Conservation (phyloP, 2,113 vertebrate species). For the Burhinus bistriatus region DNA sequence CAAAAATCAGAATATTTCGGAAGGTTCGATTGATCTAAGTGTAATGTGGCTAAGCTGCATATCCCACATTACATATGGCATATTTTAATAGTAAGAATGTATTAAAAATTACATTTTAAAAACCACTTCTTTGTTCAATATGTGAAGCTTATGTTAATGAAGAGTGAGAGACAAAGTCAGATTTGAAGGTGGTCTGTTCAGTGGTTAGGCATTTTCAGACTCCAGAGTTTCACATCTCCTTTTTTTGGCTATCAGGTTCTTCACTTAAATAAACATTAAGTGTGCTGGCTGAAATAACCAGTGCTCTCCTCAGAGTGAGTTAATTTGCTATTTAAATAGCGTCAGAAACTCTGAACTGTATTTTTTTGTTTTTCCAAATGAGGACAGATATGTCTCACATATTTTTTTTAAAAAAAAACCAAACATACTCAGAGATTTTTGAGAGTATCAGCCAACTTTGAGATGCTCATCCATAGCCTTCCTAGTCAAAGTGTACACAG, state of each 20-base stretch:
- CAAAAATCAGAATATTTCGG: constrained; percentile 17
- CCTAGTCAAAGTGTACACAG: background rate
- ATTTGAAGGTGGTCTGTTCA: background rate
- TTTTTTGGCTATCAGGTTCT: background rate
- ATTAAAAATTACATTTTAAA: constrained; percentile 11
- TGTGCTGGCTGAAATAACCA: background rate
- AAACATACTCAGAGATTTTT: background rate
- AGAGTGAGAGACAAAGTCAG: background rate
- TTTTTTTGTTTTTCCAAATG: background rate
- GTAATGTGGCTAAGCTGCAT: background rate
- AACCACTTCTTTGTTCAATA: background rate
- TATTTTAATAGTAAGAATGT: background rate
- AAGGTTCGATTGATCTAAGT: background rate
- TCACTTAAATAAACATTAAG: background rate
- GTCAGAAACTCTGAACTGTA: background rate
- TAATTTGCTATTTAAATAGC: background rate
- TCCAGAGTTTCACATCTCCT: background rate
- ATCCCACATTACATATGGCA: background rate
- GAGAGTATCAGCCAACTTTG: background rate
- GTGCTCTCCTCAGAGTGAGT: background rate
- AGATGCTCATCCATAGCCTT: background rate
- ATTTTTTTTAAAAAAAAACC: background rate
- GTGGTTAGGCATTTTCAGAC: background rate
- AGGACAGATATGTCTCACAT: background rate
- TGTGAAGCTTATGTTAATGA: background rate